A percentile compares a stretch with the other conserved stretches of the same genome.
phyloP scores from a whole-genome alignment of 1,140 invertebrate species.

The Conus betulinus region DNA sequence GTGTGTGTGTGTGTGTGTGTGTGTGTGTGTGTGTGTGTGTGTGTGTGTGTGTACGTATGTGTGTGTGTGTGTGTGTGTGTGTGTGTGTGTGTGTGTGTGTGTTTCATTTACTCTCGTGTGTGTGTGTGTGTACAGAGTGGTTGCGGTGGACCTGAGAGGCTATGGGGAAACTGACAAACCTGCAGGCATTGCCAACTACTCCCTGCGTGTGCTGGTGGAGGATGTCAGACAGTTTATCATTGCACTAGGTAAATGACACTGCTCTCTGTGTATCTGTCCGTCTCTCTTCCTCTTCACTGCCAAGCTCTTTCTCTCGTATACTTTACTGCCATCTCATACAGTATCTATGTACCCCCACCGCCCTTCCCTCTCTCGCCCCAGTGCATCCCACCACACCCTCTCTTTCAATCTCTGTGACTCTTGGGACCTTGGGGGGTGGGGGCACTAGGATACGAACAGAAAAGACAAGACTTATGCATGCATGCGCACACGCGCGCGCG shows the following conservation, averaged over 20 bases:
- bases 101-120: too few species aligned
- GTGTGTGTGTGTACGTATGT: neutral
- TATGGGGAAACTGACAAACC: slow-evolving; percentile 91
- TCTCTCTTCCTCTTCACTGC: neutral
- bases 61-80: neutral
- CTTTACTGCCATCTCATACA: too few species aligned
- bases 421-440: too few species aligned
- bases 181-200: slow-evolving; percentile 80
- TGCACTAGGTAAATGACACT: slow-evolving; percentile 76
- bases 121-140: slow-evolving; percentile 81
- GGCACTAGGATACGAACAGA: too few species aligned
- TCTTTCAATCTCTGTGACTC: too few species aligned
- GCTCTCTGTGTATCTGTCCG: neutral
- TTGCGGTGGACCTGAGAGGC: slow-evolving; percentile 88
- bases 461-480: too few species aligned
- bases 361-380: too few species aligned
- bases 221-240: slow-evolving; percentile 85
- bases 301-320: neutral
- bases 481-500: too few species aligned
- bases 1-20: too few species aligned
- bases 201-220: slow-evolving; percentile 79
- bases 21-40: too few species aligned
- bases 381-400: too few species aligned
- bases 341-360: too few species aligned
- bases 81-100: neutral